Evolutionary conservation across 2,888 invertebrate genomes (phyloP).

Genomic region (Lycocerus yunnanus): DNA sequence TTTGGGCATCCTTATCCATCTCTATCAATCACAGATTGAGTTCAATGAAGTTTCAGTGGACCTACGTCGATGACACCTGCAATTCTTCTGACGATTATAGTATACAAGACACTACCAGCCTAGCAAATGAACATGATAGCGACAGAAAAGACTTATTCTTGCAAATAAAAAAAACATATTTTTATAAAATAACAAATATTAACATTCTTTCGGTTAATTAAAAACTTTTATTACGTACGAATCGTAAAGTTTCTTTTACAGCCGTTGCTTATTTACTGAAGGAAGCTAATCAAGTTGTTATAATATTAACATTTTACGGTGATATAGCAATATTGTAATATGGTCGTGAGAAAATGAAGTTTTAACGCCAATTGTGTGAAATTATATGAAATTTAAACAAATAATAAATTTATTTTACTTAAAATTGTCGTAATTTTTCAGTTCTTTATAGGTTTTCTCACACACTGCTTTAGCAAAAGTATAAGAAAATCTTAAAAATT

Average conservation of each 20-base stretch:
- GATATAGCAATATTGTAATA: background rate
- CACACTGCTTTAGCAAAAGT: background rate
- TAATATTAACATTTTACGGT: background rate
- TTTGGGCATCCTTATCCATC: background rate
- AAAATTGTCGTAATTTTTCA: background rate
- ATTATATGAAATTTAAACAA: background rate
- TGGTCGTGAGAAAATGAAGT: background rate
- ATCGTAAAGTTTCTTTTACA: background rate
- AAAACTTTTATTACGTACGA: background rate
- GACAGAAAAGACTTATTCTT: background rate
- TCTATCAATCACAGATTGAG: background rate
- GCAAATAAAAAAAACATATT: background rate
- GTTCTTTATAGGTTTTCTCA: background rate
- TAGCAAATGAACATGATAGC: background rate
- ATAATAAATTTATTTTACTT: background rate
- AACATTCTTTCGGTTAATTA: background rate
- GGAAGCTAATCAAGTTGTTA: background rate
- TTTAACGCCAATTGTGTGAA: background rate
- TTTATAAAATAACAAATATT: background rate
- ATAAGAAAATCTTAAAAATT: background rate
- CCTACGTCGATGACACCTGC: background rate
- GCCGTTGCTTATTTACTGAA: background rate
- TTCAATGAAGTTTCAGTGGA: background rate
- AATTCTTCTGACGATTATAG: background rate
- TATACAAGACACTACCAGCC: background rate